phyloP scores from a whole-genome alignment of 2,797 vertebrate genomes.

The Acanthornis magna region DNA sequence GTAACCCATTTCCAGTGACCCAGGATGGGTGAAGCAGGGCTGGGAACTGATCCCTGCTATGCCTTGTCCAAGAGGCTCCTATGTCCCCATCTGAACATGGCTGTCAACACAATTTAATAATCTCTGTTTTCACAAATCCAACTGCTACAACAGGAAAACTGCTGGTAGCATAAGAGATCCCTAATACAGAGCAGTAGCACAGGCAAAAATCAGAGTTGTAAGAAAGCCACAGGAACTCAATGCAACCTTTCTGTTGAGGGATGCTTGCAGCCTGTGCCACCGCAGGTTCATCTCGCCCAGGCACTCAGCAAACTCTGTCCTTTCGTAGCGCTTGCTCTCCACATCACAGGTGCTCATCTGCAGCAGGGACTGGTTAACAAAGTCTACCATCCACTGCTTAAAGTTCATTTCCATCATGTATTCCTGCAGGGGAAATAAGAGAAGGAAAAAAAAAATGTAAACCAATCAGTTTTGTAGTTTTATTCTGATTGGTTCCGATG shows the following conservation, averaged over 20 bases:
- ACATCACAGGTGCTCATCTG: constrained; percentile 76
- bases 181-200: neutral
- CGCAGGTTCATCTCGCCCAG: constrained; percentile 80
- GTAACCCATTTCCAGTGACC: neutral
- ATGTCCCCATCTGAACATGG: neutral
- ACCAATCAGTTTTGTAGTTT: neutral
- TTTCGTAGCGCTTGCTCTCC: constrained; percentile 78
- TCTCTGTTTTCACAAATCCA: neutral
- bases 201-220: neutral
- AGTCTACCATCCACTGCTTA: constrained; percentile 84
- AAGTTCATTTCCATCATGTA: constrained; percentile 79
- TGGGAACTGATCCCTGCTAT: neutral
- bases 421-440: constrained; percentile 70
- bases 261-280: constrained; percentile 80
- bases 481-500: neutral
- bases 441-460: neutral
- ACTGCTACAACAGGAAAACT: neutral
- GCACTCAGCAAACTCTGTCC: constrained; percentile 83
- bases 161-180: neutral
- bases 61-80: neutral
- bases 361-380: constrained; percentile 81
- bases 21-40: neutral
- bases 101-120: neutral
- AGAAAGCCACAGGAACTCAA: neutral
- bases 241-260: constrained; percentile 81